A percentile compares a stretch with the other conserved stretches of the same genome.
Evolutionary conservation across 2,113 vertebrate species (phyloP).

Genomic region (Fregata magnificens): DNA sequence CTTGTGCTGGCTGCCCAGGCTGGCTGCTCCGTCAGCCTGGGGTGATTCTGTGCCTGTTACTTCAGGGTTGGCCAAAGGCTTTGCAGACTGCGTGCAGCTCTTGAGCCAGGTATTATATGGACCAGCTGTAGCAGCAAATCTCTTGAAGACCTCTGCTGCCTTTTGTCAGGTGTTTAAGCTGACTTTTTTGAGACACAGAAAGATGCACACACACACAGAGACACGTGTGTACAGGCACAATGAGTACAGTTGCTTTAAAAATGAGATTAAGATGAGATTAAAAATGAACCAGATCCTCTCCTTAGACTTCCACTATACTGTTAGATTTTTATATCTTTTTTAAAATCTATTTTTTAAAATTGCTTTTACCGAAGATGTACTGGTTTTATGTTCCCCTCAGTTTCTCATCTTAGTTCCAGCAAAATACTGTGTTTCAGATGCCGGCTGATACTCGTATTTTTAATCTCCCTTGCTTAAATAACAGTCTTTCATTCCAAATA

Average conservation of each 20-base stretch:
- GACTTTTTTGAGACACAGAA: not conserved
- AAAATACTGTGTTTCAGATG: not conserved
- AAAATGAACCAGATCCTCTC: not conserved
- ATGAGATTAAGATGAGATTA: not conserved
- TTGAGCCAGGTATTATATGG: not conserved
- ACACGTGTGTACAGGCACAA: not conserved
- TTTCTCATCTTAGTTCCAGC: not conserved
- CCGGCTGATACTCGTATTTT: not conserved
- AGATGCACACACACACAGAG: not conserved
- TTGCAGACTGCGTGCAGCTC: not conserved
- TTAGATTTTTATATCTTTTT: not conserved
- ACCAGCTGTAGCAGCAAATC: not conserved
- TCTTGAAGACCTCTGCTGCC: not conserved
- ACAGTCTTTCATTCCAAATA: not conserved
- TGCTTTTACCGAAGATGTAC: not conserved
- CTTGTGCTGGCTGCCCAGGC: not conserved
- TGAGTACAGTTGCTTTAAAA: not conserved
- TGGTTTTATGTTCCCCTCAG: not conserved
- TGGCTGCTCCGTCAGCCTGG: not conserved
- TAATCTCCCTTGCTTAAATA: not conserved
- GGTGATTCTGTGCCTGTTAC: not conserved
- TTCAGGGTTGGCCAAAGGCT: not conserved
- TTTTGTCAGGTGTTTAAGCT: not conserved
- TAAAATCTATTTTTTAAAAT: not conserved
- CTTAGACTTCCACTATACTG: not conserved